These are phyloP conservation scores for Sitta europaea DNA, from an alignment of 2,113 vertebrate genomes.

Conservation along the genomic window DNA sequence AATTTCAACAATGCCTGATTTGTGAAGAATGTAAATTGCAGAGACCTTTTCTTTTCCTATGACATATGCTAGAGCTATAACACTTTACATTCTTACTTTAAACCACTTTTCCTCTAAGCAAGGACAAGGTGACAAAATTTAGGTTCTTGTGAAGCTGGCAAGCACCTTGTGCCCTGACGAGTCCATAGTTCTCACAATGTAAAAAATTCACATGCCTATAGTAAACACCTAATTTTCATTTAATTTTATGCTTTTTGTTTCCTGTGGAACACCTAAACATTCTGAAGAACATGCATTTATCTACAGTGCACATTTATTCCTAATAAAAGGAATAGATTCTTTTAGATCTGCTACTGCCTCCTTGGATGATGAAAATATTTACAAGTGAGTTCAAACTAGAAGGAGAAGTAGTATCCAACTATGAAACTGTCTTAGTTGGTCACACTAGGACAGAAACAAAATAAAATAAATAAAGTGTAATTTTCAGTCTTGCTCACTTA, in stretches of 20 bases:
- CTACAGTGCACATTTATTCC: neutral
- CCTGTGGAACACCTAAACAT: neutral
- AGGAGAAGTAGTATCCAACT: neutral
- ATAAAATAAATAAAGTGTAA: neutral
- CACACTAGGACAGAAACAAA: too few species aligned
- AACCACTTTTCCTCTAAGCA: neutral
- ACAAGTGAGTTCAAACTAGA: neutral
- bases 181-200: neutral
- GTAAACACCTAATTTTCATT: neutral
- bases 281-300: neutral
- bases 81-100: neutral
- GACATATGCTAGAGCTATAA: neutral
- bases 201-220: neutral
- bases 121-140: neutral
- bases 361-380: neutral
- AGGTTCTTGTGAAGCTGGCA: neutral
- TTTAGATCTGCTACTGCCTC: neutral
- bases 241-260: neutral
- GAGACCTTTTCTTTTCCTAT: neutral
- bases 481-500: neutral
- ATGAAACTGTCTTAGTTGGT: too few species aligned
- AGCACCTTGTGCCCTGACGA: neutral
- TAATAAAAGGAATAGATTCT: neutral
- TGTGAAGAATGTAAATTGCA: neutral
- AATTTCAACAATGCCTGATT: neutral